Conservation (phyloP, 2,888 invertebrate genomes). For the Bombylius major region DNA sequence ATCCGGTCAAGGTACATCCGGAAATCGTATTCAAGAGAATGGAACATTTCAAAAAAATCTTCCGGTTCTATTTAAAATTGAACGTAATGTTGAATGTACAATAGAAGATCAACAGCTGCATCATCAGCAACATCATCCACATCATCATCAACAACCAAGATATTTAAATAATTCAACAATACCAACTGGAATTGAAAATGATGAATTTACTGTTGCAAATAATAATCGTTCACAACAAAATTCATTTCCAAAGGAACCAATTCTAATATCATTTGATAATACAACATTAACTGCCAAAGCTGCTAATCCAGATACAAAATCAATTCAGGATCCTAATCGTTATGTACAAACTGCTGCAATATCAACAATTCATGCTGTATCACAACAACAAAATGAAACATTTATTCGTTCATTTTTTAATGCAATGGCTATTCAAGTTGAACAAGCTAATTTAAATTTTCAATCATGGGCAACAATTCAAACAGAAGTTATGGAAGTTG, state of each 20-base stretch:
- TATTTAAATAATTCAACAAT: background rate
- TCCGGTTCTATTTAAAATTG: background rate
- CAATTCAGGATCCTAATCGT: background rate
- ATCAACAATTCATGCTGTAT: no score
- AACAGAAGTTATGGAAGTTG: constrained; percentile 1
- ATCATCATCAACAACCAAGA: no score
- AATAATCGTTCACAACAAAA: background rate
- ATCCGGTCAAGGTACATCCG: background rate
- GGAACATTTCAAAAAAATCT: background rate
- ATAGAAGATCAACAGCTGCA: background rate
- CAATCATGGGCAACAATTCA: constrained; percentile 1
- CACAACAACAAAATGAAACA: background rate
- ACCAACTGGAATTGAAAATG: background rate
- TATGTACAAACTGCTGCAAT: background rate
- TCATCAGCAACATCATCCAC: no score
- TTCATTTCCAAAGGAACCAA: background rate
- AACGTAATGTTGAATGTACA: background rate
- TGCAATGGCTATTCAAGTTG: constrained; percentile 5
- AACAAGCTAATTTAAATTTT: constrained; percentile 3
- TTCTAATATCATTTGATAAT: background rate
- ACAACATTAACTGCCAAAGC: background rate
- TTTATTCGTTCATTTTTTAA: background rate
- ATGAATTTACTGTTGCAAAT: background rate
- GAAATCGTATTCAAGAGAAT: background rate
- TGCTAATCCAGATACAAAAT: background rate